Evolutionary conservation across 2,797 vertebrate genomes (phyloP), one percentile per base, ranked within the genome.

Genomic region (Moxostoma hubbsi): DNA sequence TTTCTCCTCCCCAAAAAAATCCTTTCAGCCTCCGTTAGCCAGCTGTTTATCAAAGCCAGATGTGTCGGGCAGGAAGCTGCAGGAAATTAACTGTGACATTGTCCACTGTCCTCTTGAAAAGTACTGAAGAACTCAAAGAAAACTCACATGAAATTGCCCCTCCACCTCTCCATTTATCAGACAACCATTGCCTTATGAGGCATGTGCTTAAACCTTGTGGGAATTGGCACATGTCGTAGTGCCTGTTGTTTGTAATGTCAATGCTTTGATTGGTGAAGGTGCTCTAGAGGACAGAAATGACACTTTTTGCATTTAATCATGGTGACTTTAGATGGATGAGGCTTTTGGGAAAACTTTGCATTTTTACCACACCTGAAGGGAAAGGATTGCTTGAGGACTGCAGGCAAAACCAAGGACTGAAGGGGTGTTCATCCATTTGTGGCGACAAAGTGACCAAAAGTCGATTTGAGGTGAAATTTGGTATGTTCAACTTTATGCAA

Each of bases 31-130:
- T 71, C 81, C 50, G 75, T 84, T 77, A 86, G 77, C 82, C 82
- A 87, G 87, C 85, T 86, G 85, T 87, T 87, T 85, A 89, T 85
- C 79, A 87, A 81, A 86, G 67, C 84, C 88, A 89, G 87, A 89
- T 89, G 86, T 85, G 78, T 76, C 7, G 75, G 73, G 57, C 86
- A 84, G 85, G 85, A 87, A 85, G 83, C 75, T 10, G 77, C 58
- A 10, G 66, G 76, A 83, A 85, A 83, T 85, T 58, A 73, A 85
- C 85, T 77, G 58, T 86, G 84, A 87, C 86, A 85, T 86, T 84
- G 85, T 83, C 81, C 84, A 84, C 81, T 87, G 81, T 83, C 47
- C 82, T 83, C 67, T 81, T 80, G 58, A 70, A 66, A 74, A 69
- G 70, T 55, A 47, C 57, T 43, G 75, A 59, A 77, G 69, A 73